phyloP scores from a whole-genome alignment of 2,888 invertebrate species.

The Pemphredon lugubris region DNA sequence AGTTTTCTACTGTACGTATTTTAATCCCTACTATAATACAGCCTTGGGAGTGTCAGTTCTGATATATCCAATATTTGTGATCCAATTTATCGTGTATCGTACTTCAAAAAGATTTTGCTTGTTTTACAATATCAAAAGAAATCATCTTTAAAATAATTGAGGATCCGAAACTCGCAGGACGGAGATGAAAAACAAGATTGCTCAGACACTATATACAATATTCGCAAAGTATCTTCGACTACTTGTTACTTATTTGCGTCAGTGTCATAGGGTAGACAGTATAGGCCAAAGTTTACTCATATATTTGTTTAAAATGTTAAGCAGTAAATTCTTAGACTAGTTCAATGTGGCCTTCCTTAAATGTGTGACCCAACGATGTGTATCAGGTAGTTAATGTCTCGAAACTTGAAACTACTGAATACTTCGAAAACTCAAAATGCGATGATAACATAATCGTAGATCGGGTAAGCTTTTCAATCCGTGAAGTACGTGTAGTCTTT shows the following conservation, averaged over 20 bases:
- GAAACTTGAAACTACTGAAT: conserved; percentile 33
- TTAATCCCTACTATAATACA: conserved; percentile 62
- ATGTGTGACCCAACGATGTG: conserved; percentile 64
- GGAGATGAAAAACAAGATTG: conserved; percentile 44
- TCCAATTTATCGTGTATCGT: conserved; percentile 40
- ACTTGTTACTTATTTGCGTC: conserved; percentile 57
- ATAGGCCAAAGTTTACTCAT: conserved; percentile 58
- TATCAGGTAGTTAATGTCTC: conserved; percentile 49
- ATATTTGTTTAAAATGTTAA: conserved; percentile 73
- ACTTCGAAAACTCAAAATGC: conserved; percentile 39
- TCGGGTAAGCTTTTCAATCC: conserved; percentile 35
- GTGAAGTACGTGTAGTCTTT: conserved; percentile 35
- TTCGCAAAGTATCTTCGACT: conserved; percentile 49
- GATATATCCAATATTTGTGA: conserved; percentile 54
- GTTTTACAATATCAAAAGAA: conserved; percentile 33
- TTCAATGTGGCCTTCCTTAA: conserved; percentile 81
- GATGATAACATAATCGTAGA: conserved; percentile 32
- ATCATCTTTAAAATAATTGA: conserved; percentile 40
- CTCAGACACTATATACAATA: conserved; percentile 38
- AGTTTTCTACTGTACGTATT: conserved; percentile 71
- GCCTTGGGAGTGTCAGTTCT: conserved; percentile 49
- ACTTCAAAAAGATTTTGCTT: conserved; percentile 39
- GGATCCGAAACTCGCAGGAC: conserved; percentile 41
- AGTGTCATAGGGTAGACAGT: conserved; percentile 57
- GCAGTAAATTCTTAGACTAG: conserved; percentile 78